Evolutionary conservation across 2,797 vertebrate genomes (phyloP).

Genomic region (Furcifer pardalis): DNA sequence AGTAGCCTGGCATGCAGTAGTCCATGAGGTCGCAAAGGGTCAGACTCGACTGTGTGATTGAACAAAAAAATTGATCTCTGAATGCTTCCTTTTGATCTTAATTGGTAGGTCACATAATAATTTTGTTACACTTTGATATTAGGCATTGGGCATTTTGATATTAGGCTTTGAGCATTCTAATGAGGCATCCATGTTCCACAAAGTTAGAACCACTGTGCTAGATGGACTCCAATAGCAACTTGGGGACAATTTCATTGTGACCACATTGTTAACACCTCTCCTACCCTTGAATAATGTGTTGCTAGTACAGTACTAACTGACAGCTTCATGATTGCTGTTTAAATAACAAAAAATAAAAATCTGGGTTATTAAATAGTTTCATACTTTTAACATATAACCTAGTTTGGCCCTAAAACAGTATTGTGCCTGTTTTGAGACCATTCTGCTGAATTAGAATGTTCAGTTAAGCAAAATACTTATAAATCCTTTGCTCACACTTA

Average conservation of each 20-base stretch:
- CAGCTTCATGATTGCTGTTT: neutral
- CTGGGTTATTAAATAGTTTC: neutral
- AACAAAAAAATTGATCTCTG: too few relatives aligned
- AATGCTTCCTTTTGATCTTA: too few relatives aligned
- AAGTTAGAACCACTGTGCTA: too few relatives aligned
- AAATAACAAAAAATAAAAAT: neutral
- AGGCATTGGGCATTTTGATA: too few relatives aligned
- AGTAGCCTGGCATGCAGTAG: too few relatives aligned
- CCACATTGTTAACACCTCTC: neutral
- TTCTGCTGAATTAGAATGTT: neutral
- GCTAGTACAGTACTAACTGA: neutral
- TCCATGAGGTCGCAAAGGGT: too few relatives aligned
- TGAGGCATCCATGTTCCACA: too few relatives aligned
- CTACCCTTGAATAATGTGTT: neutral
- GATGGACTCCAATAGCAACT: neutral
- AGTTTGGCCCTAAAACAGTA: neutral
- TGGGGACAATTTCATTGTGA: neutral
- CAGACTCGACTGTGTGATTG: too few relatives aligned
- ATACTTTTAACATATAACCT: neutral
- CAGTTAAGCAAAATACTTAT: neutral
- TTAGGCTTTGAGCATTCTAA: too few relatives aligned
- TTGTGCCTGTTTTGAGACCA: neutral
- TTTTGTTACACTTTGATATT: too few relatives aligned
- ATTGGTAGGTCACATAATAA: too few relatives aligned
- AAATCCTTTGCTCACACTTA: neutral